Evolutionary conservation across 2,797 vertebrate genomes (phyloP), one percentile per base, ranked within the genome.

Genomic region (Chiroxiphia lanceolata): DNA sequence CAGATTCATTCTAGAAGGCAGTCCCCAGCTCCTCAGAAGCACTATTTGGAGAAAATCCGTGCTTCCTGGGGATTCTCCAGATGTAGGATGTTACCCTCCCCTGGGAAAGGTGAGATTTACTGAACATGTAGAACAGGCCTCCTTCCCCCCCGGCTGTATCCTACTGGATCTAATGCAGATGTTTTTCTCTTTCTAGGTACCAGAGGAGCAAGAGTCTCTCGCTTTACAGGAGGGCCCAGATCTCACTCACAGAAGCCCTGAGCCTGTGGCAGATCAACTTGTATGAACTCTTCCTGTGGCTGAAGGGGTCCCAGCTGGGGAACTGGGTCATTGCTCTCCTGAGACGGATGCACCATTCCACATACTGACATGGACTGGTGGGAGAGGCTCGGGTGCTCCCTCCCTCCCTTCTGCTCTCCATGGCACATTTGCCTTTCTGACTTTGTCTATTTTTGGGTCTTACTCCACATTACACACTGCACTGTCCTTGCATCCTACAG

Each of bases 231-330:
- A 98, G 93, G 57, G 95, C 98, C 78, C 98, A 98, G 96, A 98
- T 99, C 96, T 98, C 98, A 6, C 61, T 99, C 92, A 87, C 95
- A 1, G 99, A 99, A 97, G 95, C 94, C 8, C 84, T 99, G 76
- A 96, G 88, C 89, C 97, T 99, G 59, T 98, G 98, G 98, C 98
- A 98, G 89, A 99, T 99, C 94, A 96, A 88, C 72, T 54, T 99
- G 40, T 98, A 98, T 38, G 98, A 99, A 97, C 94, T 99, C 44
- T 91, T 98, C 26, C 97, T 99, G 89, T 98, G 98, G 97, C 75
- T 98, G 81, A 98, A 97, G 92, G 97, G 97, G 51, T 98, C 98
- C 19, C 26, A 59, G 59, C 79, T 99, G 92, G 97, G 97, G 23
- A 94, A 93, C 93, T 98, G 98, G 98, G 51, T 99, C 88, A 64